phyloP scores from a whole-genome alignment of 2,888 invertebrate species.

The Mechanitis mazaeus region DNA sequence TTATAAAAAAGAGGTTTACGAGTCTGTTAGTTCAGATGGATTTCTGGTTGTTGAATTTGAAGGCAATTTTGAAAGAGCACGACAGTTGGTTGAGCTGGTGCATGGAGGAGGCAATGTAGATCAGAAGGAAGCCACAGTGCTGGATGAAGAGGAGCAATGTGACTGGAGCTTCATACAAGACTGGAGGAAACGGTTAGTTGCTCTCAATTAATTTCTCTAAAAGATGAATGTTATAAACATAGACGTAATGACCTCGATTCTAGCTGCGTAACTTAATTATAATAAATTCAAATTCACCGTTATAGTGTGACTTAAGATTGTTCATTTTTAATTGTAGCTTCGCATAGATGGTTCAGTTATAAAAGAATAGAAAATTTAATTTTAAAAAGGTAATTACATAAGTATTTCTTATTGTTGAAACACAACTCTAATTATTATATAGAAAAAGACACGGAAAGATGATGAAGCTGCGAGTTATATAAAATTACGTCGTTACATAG shows the following conservation, averaged over 20 bases:
- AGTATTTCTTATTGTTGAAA: not conserved
- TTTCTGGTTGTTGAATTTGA: slow-evolving; percentile 79
- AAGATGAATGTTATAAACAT: slow-evolving; percentile 16
- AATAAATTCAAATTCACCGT: slow-evolving; percentile 41
- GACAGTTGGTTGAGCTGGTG: slow-evolving; percentile 78
- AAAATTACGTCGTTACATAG: slow-evolving; percentile 15
- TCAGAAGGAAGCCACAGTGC: slow-evolving; percentile 65
- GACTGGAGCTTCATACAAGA: slow-evolving; percentile 87
- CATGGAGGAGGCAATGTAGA: slow-evolving; percentile 62
- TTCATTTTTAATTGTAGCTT: slow-evolving; percentile 52
- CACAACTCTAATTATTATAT: slow-evolving; percentile 10
- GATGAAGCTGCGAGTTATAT: slow-evolving; percentile 12
- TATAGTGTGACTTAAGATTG: slow-evolving; percentile 44
- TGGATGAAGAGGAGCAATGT: slow-evolving; percentile 73
- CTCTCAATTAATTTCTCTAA: slow-evolving; percentile 24
- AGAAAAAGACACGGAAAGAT: slow-evolving; percentile 17
- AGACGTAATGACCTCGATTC: slow-evolving; percentile 47
- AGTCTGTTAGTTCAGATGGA: slow-evolving; percentile 67
- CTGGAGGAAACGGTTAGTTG: slow-evolving; percentile 81
- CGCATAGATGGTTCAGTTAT: slow-evolving; percentile 37
- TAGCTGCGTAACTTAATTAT: slow-evolving; percentile 45
- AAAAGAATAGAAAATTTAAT: slow-evolving; percentile 22
- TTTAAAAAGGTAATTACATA: not conserved
- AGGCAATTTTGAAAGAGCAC: slow-evolving; percentile 78
- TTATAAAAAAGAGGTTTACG: slow-evolving; percentile 62